Evolutionary conservation across 1,140 invertebrate species (phyloP).

Genomic region (Heliothis virescens): DNA sequence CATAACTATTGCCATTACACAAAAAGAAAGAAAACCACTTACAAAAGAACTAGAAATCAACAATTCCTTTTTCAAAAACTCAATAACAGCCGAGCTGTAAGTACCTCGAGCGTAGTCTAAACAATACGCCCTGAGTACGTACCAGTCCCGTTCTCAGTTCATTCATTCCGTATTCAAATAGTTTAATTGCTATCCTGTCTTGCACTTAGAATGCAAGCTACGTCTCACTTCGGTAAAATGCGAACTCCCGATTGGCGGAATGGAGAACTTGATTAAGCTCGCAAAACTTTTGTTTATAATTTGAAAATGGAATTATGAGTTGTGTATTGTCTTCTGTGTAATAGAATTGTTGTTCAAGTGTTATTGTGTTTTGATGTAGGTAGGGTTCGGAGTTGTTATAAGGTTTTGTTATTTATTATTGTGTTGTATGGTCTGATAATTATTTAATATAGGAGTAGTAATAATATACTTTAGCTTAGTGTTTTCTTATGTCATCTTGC

Average conservation of each 20-base stretch:
- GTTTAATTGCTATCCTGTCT: constrained; percentile 64
- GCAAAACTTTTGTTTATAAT: constrained; percentile 46
- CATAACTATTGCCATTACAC: too few species aligned
- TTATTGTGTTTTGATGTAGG: background rate
- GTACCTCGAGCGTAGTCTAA: constrained; percentile 10
- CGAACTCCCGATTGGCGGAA: constrained; percentile 37
- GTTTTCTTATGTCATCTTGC: too few species aligned
- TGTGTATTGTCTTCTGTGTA: constrained; percentile 18
- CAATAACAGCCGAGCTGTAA: background rate
- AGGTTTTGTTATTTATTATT: background rate
- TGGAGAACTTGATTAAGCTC: constrained; percentile 38
- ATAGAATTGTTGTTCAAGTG: background rate
- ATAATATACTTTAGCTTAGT: too few species aligned
- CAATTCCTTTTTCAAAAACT: background rate
- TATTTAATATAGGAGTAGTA: too few species aligned
- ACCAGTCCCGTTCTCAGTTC: constrained; percentile 44
- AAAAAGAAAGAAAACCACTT: background rate
- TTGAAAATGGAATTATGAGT: constrained; percentile 36
- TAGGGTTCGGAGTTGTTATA: background rate
- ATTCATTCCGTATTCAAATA: constrained; percentile 63
- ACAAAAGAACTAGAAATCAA: background rate
- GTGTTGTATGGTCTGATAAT: too few species aligned
- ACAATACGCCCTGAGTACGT: constrained; percentile 48
- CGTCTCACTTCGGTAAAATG: constrained; percentile 55
- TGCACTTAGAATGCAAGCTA: constrained; percentile 66